Percentiles rank a stretch among this genome's conserved stretches.
Conservation (phyloP, 2,888 invertebrate species). For the Sclerodermus sp. region DNA sequence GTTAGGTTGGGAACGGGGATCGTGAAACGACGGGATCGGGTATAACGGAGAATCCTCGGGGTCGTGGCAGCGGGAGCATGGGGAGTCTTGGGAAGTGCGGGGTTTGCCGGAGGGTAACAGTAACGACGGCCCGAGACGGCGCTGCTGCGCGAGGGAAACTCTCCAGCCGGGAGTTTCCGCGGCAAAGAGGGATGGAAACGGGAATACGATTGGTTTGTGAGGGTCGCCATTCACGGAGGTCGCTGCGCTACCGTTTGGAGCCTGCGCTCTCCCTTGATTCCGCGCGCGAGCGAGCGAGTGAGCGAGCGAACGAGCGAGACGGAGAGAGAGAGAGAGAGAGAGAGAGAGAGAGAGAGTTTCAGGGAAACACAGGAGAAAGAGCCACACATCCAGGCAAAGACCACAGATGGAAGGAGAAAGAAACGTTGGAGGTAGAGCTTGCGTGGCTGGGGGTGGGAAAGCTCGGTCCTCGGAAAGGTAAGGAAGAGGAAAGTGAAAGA, state of each 20-base stretch:
- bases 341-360: constrained; percentile 1
- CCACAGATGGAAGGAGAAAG: too few species aligned
- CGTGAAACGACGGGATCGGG: background rate
- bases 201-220: constrained; percentile 58
- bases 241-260: constrained; percentile 48
- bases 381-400: constrained; percentile 1
- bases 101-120: background rate
- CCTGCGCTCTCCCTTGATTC: constrained; percentile 54
- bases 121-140: background rate
- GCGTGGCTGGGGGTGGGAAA: too few species aligned
- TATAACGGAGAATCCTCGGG: constrained; percentile 2
- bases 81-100: constrained; percentile 17
- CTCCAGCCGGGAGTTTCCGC: constrained; percentile 39
- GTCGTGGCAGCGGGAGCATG: constrained; percentile 11
- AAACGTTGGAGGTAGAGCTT: too few species aligned
- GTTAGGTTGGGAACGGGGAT: constrained; percentile 20
- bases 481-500: too few species aligned
- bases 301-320: background rate
- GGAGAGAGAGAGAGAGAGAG: background rate
- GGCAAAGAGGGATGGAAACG: constrained; percentile 56
- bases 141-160: constrained; percentile 35
- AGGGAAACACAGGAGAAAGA: constrained; percentile 1
- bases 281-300: constrained; percentile 24
- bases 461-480: too few species aligned
- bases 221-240: constrained; percentile 56